Evolutionary conservation across 2,113 vertebrate species (phyloP), one percentile per base, ranked within the genome.

Genomic region (Todiramphus chloris): DNA sequence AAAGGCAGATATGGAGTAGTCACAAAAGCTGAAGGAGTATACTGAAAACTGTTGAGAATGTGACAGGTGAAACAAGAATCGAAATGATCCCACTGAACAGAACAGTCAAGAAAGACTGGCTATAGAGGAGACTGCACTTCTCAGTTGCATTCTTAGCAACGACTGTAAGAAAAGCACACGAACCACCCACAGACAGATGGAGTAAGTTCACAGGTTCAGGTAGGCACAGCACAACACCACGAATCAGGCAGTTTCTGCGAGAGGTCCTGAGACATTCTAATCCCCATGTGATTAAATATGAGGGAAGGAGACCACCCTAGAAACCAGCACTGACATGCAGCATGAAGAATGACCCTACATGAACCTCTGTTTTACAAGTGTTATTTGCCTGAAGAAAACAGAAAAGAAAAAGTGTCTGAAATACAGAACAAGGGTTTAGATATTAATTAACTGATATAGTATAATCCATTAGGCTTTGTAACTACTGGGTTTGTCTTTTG

Each of bases 131-230:
- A n/a, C 18, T 41, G 16, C 6, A 30, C 10, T 68, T 8, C 21
- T 23, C 33, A 44, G 39, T 20, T 66, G 33, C 44, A 11, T 56
- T 69, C 33, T 56, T 7, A 56, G 35, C 59, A 83, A 25, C 13
- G 46, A 9, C 16, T 46, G 30, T 27, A 23, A 63, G 44, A 23
- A 63, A 39, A 21, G 11, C 0, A 1, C 5, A 24, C 7, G 20
- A 53, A 83, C 53, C 33, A 39, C 13, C 33, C 75, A 15, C 15
- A 78, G 59, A 18, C 0, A 12, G 9, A 11, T 3, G 33, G 18
- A 18, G 19, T 28, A 37, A 13, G 14, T 9, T 21, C 30, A 19
- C 4, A 33, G 35, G 37, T 48, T 72, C 59, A 17, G 53, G 13
- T 2, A 3, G 2, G 13, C 55, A 41, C 13, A 4, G 24, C 11